Conservation (phyloP, 2,113 vertebrate species). For the Cheilinus undulatus region DNA sequence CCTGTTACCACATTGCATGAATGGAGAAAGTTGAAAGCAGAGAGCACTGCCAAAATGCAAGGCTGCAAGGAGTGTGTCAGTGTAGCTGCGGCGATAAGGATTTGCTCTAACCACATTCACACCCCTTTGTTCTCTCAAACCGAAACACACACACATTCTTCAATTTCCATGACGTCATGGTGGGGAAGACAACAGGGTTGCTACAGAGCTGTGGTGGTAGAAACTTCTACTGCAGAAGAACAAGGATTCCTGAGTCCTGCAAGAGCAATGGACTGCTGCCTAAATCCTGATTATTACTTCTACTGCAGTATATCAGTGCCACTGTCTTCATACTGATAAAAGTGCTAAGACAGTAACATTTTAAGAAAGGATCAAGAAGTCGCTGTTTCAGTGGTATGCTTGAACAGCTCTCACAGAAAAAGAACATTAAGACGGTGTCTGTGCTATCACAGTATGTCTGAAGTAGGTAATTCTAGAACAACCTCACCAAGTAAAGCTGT, state of each 20-base stretch:
- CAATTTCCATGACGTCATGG: slow-evolving; percentile 74
- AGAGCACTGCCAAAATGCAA: slow-evolving; percentile 62
- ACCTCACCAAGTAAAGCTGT: no score
- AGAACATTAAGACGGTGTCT: no score
- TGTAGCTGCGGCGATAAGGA: slow-evolving; percentile 72
- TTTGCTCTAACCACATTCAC: slow-evolving; percentile 74
- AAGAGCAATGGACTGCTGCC: not conserved
- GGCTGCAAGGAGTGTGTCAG: slow-evolving; percentile 54
- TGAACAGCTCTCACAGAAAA: no score
- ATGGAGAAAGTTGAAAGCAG: slow-evolving; percentile 77
- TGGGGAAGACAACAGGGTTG: slow-evolving; percentile 62
- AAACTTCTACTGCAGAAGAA: slow-evolving; percentile 39
- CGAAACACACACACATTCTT: slow-evolving; percentile 38
- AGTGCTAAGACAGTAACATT: not conserved
- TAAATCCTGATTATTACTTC: no score
- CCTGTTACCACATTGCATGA: slow-evolving; percentile 70
- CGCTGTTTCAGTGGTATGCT: no score
- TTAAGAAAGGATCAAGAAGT: not conserved
- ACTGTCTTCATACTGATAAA: not conserved
- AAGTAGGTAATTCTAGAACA: no score
- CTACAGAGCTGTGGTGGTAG: slow-evolving; percentile 44
- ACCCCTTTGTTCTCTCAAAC: slow-evolving; percentile 68
- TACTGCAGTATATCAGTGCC: not conserved
- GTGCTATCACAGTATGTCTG: no score
- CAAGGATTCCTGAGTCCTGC: slow-evolving; percentile 55